Evolutionary conservation across 2,888 invertebrate species (phyloP), one percentile per base, ranked within the genome.

Genomic region (Corbicula japonica): DNA sequence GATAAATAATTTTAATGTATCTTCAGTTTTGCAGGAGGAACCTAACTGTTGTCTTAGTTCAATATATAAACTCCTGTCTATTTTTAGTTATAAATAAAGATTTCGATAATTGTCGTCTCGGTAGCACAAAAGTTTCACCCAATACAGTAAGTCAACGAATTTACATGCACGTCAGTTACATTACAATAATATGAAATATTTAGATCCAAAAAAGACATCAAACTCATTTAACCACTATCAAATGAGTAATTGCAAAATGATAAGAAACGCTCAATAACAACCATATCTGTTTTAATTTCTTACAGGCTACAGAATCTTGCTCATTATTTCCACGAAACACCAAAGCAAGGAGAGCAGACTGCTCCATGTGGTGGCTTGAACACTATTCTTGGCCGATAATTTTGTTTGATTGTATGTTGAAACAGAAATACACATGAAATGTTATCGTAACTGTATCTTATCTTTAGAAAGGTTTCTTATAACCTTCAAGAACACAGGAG

Each of bases 301-400:
- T 61, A 15, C 52, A 71, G 70, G 1, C 23, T 71, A 10, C 70
- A 71, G 50, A 50, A 50, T 30, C 32, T 71, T n/a, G 70, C 61
- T 34, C 50, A 61, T 12, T 71, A 71, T 30, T 71, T 71, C 60
- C 61, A 61, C 32, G 70, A 71, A 32, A 71, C 70, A 38, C 70
- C 70, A 41, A 50, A 71, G 32, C 70, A 61, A n/a, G 61, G 60
- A 30, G 48, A 44, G 12, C 48, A 58, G 28, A 65, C n/a, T 18
- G 50, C 50, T 23, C 34, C 65, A 10, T 65, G 65, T 30, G 65
- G 65, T 65, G 65, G 65, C n/a, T 28, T 50, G 23, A 23, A 18
- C 21, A 46, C 6, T 18, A 18, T 46, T 4, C 6, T 46, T 18
- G 46, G 46, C 46, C 6, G 46, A 46, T n/a, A 46, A 46, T 46